phyloP scores from a whole-genome alignment of 2,888 invertebrate species.

The Eulithis testata region DNA sequence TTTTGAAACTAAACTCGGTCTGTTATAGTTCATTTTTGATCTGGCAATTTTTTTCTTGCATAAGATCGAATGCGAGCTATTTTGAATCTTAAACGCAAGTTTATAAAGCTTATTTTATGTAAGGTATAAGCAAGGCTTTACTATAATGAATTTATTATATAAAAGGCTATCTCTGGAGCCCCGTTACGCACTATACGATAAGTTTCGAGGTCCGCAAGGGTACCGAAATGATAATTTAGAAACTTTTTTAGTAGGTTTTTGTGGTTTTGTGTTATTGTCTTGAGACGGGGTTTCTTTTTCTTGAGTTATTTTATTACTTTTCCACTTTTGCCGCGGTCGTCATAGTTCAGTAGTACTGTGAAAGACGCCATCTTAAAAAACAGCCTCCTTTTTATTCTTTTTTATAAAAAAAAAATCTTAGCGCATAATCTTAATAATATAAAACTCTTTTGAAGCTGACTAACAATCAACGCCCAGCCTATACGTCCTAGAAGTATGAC shows the following conservation, averaged over 20 bases:
- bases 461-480: too few species aligned
- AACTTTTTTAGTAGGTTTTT: slow-evolving; percentile 30
- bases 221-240: slow-evolving; percentile 39
- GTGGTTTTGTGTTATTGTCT: slow-evolving; percentile 7
- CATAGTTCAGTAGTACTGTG: too few species aligned
- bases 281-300: not conserved
- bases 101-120: not conserved
- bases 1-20: slow-evolving; percentile 1
- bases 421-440: too few species aligned
- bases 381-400: too few species aligned
- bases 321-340: too few species aligned
- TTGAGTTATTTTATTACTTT: too few species aligned
- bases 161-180: slow-evolving; percentile 55
- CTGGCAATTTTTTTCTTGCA: not conserved
- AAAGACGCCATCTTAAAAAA: not conserved
- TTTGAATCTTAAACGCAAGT: not conserved
- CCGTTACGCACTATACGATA: slow-evolving; percentile 38
- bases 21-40: slow-evolving; percentile 1
- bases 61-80: not conserved
- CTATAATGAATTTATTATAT: slow-evolving; percentile 69
- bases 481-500: too few species aligned
- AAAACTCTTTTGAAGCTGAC: too few species aligned
- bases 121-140: slow-evolving; percentile 40
- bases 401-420: too few species aligned
- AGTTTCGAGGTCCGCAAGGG: slow-evolving; percentile 34